Conservation (phyloP, 2,797 vertebrate genomes). For the Enteromius radiatus region DNA sequence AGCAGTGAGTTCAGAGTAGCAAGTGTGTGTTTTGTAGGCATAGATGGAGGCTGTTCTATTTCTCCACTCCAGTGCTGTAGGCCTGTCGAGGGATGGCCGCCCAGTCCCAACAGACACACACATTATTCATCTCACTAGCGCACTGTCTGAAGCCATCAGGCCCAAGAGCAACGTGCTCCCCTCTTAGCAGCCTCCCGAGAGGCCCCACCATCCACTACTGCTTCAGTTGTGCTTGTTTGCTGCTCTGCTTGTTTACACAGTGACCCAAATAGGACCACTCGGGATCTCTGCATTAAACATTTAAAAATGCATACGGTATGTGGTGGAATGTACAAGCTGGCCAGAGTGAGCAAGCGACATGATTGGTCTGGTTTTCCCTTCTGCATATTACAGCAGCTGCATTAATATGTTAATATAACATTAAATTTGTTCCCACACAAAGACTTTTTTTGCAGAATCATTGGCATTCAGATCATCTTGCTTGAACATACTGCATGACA, state of each 20-base stretch:
- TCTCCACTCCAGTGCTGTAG: slow-evolving; percentile 46
- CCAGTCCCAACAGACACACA: slow-evolving; percentile 64
- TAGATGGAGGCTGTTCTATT: slow-evolving; percentile 42
- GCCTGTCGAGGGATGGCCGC: slow-evolving; percentile 57
- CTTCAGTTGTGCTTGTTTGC: slow-evolving; percentile 49
- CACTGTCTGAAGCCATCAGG: slow-evolving; percentile 59
- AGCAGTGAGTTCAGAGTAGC: slow-evolving; percentile 22
- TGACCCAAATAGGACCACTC: slow-evolving; percentile 75
- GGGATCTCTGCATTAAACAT: slow-evolving; percentile 39
- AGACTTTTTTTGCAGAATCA: background rate
- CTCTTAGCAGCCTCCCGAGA: slow-evolving; percentile 54
- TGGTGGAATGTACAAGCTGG: slow-evolving; percentile 35
- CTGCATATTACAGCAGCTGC: background rate
- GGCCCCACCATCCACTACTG: slow-evolving; percentile 50
- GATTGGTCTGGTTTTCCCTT: slow-evolving; percentile 3
- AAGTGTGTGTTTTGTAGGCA: slow-evolving; percentile 49
- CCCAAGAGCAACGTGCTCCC: slow-evolving; percentile 52
- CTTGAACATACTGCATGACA: slow-evolving; percentile 24
- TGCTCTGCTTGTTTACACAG: slow-evolving; percentile 71
- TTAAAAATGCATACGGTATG: slow-evolving; percentile 45
- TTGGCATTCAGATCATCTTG: slow-evolving; percentile 13
- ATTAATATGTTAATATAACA: background rate
- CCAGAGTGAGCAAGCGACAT: slow-evolving; percentile 19
- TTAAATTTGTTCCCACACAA: background rate
- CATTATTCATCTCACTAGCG: slow-evolving; percentile 77